These are phyloP conservation scores for Pagetopsis macropterus DNA, from an alignment of 2,797 vertebrate species.

Conservation along the genomic window DNA sequence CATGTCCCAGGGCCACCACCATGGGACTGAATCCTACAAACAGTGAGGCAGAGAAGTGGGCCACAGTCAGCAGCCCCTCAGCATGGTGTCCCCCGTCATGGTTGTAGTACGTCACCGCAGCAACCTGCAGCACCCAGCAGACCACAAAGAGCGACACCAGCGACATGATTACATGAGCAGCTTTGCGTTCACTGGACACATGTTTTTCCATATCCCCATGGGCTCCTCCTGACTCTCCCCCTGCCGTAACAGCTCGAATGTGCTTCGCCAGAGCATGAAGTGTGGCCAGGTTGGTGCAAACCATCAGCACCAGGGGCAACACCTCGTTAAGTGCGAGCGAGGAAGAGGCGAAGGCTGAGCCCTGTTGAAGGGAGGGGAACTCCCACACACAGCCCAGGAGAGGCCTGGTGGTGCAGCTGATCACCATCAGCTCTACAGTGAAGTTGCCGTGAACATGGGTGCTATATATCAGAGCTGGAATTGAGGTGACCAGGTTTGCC, in stretches of 20 bases:
- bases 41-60: conserved; percentile 84
- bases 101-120: conserved; percentile 86
- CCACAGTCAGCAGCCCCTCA: conserved; percentile 79
- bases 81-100: conserved; percentile 77
- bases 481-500: conserved; percentile 79
- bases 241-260: conserved; percentile 76
- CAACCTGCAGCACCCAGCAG: conserved; percentile 85
- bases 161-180: conserved; percentile 82
- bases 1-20: conserved; percentile 85
- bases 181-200: conserved; percentile 80
- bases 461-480: conserved; percentile 82
- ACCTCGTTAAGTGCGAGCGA: conserved; percentile 85
- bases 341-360: conserved; percentile 78
- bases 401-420: conserved; percentile 85
- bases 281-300: conserved; percentile 81
- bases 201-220: conserved; percentile 76
- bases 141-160: conserved; percentile 84
- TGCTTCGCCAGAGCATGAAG: conserved; percentile 82
- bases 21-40: conserved; percentile 87
- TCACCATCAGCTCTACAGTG: conserved; percentile 85
- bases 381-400: conserved; percentile 86
- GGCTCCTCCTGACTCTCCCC: conserved; percentile 30
- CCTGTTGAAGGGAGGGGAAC: conserved; percentile 78
- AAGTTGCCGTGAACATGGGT: conserved; percentile 74
- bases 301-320: conserved; percentile 84